A percentile compares a stretch with the other conserved stretches of the same genome.
Conservation (phyloP, 2,797 vertebrate genomes). For the Clamator glandarius region DNA sequence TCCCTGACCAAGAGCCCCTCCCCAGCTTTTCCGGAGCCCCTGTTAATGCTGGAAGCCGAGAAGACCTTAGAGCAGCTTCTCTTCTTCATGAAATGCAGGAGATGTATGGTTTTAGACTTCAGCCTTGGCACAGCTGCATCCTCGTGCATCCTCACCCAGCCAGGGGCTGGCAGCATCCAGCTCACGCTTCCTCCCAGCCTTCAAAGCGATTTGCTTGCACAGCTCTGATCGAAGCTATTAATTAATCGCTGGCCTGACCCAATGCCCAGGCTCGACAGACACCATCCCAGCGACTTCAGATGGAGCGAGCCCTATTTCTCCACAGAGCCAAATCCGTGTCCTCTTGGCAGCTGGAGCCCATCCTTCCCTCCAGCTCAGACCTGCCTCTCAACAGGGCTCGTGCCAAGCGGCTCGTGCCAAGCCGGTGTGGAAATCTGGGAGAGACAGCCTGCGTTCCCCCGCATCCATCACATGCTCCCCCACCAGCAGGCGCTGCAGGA, state of each 20-base stretch:
- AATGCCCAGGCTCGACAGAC: neutral
- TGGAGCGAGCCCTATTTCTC: neutral
- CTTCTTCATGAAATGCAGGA: neutral
- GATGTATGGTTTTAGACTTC: neutral
- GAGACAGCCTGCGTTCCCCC: neutral
- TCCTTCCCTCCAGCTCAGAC: neutral
- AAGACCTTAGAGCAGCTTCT: no score
- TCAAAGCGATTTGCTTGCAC: fast-evolving
- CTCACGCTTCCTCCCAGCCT: neutral
- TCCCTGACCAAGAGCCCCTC: no score
- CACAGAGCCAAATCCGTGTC: fast-evolving
- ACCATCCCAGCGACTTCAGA: fast-evolving
- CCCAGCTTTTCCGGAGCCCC: no score
- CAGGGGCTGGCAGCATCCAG: neutral
- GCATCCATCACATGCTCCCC: neutral
- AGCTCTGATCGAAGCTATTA: neutral
- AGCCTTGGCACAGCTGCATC: neutral
- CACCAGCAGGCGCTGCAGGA: neutral
- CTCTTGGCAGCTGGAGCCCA: neutral
- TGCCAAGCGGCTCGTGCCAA: neutral
- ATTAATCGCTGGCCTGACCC: neutral
- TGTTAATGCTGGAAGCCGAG: no score
- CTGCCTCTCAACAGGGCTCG: neutral
- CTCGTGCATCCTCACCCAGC: neutral
- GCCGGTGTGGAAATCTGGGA: neutral